Base-by-base conservation (phyloP, 2,113 vertebrate species). In the Centrocercus urophasianus region DNA sequence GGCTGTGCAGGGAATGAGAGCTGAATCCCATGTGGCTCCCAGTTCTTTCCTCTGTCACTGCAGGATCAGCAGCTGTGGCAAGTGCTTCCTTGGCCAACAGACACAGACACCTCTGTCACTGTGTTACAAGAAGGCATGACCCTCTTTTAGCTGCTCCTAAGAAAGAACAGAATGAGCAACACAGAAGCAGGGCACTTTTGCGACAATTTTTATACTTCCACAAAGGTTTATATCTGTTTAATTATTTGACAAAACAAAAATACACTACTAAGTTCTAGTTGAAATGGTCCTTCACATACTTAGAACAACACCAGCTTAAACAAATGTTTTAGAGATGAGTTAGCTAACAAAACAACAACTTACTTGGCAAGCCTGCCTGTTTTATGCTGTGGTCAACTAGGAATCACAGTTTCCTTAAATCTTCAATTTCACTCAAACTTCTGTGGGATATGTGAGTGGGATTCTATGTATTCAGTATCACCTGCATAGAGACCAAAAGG, bases 181-280 rank as follows among this genome's bases (percentile, higher is more conserved):
- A 16, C 34, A 19, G 18, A 36, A 81, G 83, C 6, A 45, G 45
- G 22, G 15, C 38, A 8, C 43, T 47, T 87, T 5, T 15, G 0
- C 24, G 28, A 9, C 36, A 27, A 3, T 0, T 0, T 48, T 70
- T 72, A 19, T 61, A 40, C 15, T 3, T 54, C 43, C 7, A 8
- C 11, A 60, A 56, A 73, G 17, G 10, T 32, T 86, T 60, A 1
- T 16, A 50, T 38, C 15, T 66, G 27, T 40, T 67, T 64, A 71
- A 34, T 34, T 65, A 54, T 56, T 50, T 57, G 14, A 32, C 47
- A 28, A 56, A 28, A 48, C 6, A 67, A 64, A 74, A 30, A n/a
- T 17, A 20, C 22, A 27, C 25, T 4, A 34, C 25, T 4, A 45
- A 45, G 15, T 36, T 89, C 64, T 43, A 61, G 10, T 2, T 50